Evolutionary conservation across 2,888 invertebrate genomes (phyloP), one percentile per base, ranked within the genome.

Genomic region (Chironomus tentans): DNA sequence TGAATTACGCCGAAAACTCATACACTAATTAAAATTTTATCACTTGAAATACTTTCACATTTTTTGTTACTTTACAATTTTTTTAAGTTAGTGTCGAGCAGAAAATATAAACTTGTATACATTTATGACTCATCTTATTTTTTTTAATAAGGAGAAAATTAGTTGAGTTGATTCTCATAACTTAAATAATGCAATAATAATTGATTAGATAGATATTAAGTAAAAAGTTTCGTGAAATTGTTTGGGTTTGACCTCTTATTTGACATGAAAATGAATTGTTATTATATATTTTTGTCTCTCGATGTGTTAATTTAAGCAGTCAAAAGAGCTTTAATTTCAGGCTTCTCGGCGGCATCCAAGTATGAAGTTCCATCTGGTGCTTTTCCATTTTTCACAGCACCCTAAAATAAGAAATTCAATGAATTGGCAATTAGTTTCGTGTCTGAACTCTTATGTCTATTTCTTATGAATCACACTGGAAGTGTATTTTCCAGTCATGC

Each of bases 331-430:
- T 93, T 93, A 80, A 97, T 96, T 85, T 96, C 96, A 79, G 92
- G 91, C 82, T 92, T 94, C 83, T 97, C 96, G 47, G 97, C 95
- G 77, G 93, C 93, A 81, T 96, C 94, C 77, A 93, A 82, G 84
- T 96, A 97, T 79, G 90, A 90, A 78, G 88, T 90, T 12, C 97
- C 97, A 84, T 95, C 94, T 75, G 97, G 97, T 74, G 96, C 91
- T 79, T 88, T 87, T 5, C 94, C 95, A 81, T 87, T 87, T 85
- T 91, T 94, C 77, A 88, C 87, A 76, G 95, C 95, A 79, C 95
- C 95, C 92, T 93, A 82, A 21, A 85, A 85, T 78, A 77, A 79
- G 79, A 74, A 79, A 75, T 73, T 48, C 28, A 56, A 56, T 15
- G 56, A 56, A 6, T 56, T 13, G 56, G 50, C 71, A 78, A 76